Evolutionary conservation across 1,140 invertebrate genomes (phyloP).

Genomic region (Diorhabda elongata): DNA sequence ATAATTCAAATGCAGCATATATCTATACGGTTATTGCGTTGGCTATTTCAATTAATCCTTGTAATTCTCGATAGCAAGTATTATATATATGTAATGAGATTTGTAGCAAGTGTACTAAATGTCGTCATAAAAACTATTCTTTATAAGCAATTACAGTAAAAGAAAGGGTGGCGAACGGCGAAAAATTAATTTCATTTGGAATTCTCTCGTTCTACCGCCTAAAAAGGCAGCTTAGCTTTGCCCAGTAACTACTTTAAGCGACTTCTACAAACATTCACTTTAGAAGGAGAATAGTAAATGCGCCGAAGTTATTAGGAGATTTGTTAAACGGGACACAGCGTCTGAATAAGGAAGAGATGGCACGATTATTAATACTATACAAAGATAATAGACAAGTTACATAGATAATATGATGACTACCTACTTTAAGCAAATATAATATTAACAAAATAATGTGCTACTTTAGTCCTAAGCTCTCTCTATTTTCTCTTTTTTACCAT

Average conservation of each 20-base stretch:
- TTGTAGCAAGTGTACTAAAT: constrained; percentile 2
- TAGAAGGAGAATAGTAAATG: constrained; percentile 24
- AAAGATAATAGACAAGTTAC: too few species aligned
- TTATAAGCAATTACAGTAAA: neutral
- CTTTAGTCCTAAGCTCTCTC: too few species aligned
- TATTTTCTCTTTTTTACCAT: too few species aligned
- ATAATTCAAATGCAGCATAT: too few species aligned
- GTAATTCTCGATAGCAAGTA: neutral
- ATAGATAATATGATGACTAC: too few species aligned
- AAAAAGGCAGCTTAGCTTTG: constrained; percentile 9
- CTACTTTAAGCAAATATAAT: too few species aligned
- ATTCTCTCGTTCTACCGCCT: neutral
- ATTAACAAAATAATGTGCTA: too few species aligned
- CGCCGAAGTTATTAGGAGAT: constrained; percentile 25
- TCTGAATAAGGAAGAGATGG: constrained; percentile 29
- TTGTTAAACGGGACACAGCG: constrained; percentile 28
- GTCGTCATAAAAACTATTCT: constrained; percentile 2
- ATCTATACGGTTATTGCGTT: too few species aligned
- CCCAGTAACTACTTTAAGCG: constrained; percentile 24
- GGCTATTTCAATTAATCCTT: neutral
- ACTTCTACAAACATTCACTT: constrained; percentile 33
- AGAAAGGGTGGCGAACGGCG: constrained; percentile 1
- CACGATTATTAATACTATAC: constrained; percentile 18
- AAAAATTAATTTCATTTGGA: constrained; percentile 3
- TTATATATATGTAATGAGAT: neutral